Evolutionary conservation across 2,888 invertebrate genomes (phyloP).

Genomic region (Ariolimax columbianus): DNA sequence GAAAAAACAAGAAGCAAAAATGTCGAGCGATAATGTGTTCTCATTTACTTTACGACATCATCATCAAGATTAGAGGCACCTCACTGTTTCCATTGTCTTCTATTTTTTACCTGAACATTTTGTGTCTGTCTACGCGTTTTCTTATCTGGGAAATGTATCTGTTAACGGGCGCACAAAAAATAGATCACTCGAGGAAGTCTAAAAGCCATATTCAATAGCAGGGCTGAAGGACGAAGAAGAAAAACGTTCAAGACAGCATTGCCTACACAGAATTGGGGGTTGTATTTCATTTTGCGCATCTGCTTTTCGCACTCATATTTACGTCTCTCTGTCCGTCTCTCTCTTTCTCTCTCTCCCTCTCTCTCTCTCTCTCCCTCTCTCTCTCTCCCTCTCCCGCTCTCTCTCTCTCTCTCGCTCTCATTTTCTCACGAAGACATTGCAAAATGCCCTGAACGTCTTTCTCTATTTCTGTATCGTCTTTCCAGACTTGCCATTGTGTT

Average conservation of each 20-base stretch:
- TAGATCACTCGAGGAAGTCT: not conserved
- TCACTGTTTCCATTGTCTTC: not conserved
- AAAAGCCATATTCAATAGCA: not conserved
- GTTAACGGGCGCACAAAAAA: not conserved
- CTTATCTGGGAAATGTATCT: constrained; percentile 5
- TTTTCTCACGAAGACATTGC: no score
- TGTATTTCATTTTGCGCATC: not conserved
- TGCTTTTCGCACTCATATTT: not conserved
- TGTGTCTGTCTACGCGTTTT: not conserved
- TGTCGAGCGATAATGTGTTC: not conserved
- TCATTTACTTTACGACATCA: not conserved
- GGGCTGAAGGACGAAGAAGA: not conserved
- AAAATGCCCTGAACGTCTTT: no score
- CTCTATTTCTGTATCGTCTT: no score
- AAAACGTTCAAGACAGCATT: not conserved
- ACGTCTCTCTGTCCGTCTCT: not conserved
- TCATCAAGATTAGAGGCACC: not conserved
- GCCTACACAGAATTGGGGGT: not conserved
- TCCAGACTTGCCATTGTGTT: no score
- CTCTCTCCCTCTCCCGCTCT: constrained; percentile 8
- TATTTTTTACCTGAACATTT: not conserved
- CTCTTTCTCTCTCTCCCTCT: constrained; percentile 4
- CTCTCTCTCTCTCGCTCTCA: not conserved
- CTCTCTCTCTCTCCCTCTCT: constrained; percentile 3
- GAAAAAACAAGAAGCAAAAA: not conserved